These are phyloP conservation scores for Neoitamus cyanurus DNA, from an alignment of 2,888 invertebrate genomes.

Conservation along the genomic window DNA sequence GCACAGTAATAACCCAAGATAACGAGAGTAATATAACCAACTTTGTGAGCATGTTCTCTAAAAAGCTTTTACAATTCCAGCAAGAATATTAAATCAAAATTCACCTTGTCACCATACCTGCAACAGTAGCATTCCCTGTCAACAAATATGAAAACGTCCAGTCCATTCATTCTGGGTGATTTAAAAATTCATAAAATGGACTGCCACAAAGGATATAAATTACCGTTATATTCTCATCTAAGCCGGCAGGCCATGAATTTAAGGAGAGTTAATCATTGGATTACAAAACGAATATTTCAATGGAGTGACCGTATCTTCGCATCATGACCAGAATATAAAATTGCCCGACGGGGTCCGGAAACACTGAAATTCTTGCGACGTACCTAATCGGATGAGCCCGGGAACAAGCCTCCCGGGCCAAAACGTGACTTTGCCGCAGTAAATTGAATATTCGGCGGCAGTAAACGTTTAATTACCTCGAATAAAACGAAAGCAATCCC, in stretches of 20 bases:
- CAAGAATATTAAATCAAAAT: neutral
- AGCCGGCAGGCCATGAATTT: neutral
- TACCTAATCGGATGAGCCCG: neutral
- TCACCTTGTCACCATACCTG: neutral
- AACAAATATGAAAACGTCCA: neutral
- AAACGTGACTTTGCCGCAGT: neutral
- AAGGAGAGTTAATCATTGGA: slow-evolving; percentile 1
- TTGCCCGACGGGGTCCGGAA: neutral
- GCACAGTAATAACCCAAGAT: neutral
- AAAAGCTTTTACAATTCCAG: neutral
- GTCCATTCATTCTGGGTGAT: neutral
- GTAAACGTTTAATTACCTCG: slow-evolving; percentile 20
- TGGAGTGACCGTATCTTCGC: neutral
- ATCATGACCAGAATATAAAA: slow-evolving; percentile 5
- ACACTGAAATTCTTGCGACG: neutral
- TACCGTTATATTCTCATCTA: neutral
- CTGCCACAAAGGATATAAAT: neutral
- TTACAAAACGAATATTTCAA: neutral
- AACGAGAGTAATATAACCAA: neutral
- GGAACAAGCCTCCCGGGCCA: neutral
- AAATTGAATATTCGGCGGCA: neutral
- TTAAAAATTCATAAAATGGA: neutral
- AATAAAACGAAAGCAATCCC: slow-evolving; percentile 16
- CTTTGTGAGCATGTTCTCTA: neutral
- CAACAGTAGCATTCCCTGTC: neutral